Evolutionary conservation across 30 jellyfish, hydroid and myxozoan species (phyloP), one percentile per base, ranked within the genome.

Genomic region (Cassiopea andromeda): DNA sequence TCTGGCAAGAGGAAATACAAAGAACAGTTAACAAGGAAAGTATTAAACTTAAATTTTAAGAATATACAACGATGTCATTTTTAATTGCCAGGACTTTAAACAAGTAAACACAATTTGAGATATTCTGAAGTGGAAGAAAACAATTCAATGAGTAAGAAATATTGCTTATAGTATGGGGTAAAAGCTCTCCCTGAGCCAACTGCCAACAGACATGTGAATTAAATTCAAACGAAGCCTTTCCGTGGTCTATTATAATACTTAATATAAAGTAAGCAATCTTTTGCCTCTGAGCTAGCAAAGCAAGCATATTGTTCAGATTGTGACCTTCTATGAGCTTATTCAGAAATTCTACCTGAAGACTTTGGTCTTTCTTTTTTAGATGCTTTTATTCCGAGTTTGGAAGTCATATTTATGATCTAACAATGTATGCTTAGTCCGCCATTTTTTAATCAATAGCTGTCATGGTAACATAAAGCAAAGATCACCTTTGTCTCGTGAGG

Each of bases 341-440:
- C 10, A 54, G 64, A 10, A 3, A 48, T n/a, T 4, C 38, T 70
- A 85, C 92, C 92, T 72, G 92, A 85, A 2, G 92, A 85, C 48
- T 64, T 85, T 58, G 92, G 92, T 73, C 92, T 83, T 17, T 85
- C 92, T 58, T 60, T 85, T 60, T 59, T 85, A 10, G 92, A 85
- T 58, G 85, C 14, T 74, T 85, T 85, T 13, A 85, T 57, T 1
- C 86, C 87, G 47, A 83, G 78, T 83, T 83, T 83, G 8, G 92
- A 83, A 4, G 85, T 83, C 92, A 83, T 83, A 44, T 69, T 83
- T 48, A 64, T 64, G 73, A 64, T 64, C 73, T 4, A 27, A 5
- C n/a, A 27, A 73, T 73, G 5, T 5, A 5, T 9, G 2, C 5
- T 14, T 4, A 64, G 73, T 64, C 73, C 73, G 73, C 73, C 73